A percentile compares a stretch with the other conserved stretches of the same genome.
phyloP scores from a whole-genome alignment of 2,888 invertebrate species.

The Dione juno region DNA sequence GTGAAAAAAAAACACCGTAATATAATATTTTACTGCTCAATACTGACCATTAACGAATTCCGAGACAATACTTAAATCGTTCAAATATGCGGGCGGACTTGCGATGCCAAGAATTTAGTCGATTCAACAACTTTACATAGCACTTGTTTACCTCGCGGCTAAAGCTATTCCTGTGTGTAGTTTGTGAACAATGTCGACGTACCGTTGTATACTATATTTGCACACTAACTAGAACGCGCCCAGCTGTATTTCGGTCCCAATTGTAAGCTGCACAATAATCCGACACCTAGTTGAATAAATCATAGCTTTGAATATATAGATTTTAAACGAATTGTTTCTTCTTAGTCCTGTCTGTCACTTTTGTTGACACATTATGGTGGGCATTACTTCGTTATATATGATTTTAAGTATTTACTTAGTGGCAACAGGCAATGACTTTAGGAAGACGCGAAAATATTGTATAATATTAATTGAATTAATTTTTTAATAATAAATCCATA shows the following conservation, averaged over 20 bases:
- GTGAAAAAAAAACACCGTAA: constrained; percentile 6
- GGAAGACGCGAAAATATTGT: no score
- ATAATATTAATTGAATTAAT: no score
- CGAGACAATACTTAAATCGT: constrained; percentile 52
- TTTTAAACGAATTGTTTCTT: constrained; percentile 2
- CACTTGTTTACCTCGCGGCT: constrained; percentile 73
- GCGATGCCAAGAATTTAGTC: constrained; percentile 76
- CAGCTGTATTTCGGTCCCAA: constrained; percentile 15
- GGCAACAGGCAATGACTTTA: no score
- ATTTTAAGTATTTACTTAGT: no score
- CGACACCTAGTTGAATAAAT: constrained; percentile 16
- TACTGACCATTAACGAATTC: constrained; percentile 52
- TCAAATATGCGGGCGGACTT: constrained; percentile 65
- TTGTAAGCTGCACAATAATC: constrained; percentile 15
- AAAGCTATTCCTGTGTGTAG: constrained; percentile 63
- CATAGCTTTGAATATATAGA: constrained; percentile 3
- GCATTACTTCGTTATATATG: neutral
- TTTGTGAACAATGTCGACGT: constrained; percentile 34
- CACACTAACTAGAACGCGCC: constrained; percentile 33
- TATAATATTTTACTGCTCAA: constrained; percentile 34
- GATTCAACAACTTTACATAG: constrained; percentile 65
- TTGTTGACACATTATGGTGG: neutral
- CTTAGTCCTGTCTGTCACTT: neutral
- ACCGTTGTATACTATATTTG: constrained; percentile 37
- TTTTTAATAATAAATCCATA: no score